Evolutionary conservation across 2,113 vertebrate species (phyloP).

Genomic region (Nyctereutes procyonoides): DNA sequence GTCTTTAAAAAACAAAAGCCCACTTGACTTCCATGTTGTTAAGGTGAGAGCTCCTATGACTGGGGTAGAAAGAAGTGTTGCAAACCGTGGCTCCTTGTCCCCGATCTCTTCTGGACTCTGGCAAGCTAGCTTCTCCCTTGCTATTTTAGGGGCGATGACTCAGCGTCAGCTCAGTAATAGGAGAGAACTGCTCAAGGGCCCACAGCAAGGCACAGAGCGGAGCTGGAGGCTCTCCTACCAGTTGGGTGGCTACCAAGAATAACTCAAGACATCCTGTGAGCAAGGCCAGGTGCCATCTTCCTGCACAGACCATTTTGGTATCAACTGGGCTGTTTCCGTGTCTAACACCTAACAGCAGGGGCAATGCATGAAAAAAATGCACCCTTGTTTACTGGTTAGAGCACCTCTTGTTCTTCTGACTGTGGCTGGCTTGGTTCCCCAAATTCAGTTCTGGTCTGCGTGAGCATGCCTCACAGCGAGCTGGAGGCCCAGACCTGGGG

Average conservation of each 20-base stretch:
- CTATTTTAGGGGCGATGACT: constrained; percentile 84
- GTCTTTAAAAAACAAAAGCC: neutral
- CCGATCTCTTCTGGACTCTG: constrained; percentile 64
- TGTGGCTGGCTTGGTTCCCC: neutral
- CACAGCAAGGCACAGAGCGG: constrained; percentile 32
- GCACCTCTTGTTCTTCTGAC: neutral
- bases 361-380: neutral
- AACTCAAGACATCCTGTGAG: neutral
- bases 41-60: neutral
- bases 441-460: neutral
- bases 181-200: constrained; percentile 63
- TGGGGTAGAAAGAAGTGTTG: neutral
- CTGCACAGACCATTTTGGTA: neutral
- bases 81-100: constrained; percentile 26
- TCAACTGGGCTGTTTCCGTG: neutral
- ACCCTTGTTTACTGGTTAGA: neutral
- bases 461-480: neutral
- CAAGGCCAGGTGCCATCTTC: neutral
- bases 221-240: neutral
- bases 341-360: neutral
- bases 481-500: too few species aligned
- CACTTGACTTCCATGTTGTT: neutral
- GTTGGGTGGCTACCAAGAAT: neutral
- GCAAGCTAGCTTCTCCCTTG: constrained; percentile 77
- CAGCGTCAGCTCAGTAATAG: constrained; percentile 11